A percentile compares a stretch with the other conserved stretches of the same genome.
Conservation (phyloP, 2,113 vertebrate genomes). For the Daubentonia madagascariensis region DNA sequence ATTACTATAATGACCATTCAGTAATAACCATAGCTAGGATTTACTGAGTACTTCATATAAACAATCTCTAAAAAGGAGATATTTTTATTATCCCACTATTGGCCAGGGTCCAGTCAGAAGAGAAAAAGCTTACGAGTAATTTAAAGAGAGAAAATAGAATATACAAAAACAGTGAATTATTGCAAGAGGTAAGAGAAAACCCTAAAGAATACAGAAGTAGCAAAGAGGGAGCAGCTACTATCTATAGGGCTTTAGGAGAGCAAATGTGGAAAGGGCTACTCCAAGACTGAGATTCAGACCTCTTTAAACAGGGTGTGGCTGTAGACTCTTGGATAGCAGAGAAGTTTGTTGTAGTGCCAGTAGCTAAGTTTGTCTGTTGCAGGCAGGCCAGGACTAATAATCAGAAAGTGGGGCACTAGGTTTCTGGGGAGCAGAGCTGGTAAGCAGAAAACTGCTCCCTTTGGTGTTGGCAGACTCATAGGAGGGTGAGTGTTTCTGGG, state of each 20-base stretch:
- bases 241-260: not conserved
- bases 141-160: not conserved
- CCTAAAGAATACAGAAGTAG: not conserved
- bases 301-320: too few relatives aligned
- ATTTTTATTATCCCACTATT: not conserved
- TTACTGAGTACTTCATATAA: not conserved
- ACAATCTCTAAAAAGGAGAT: not conserved
- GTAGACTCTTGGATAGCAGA: not conserved
- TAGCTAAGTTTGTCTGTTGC: not conserved
- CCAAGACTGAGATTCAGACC: not conserved
- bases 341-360: accelerated
- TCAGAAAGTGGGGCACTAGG: not conserved
- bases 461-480: not conserved
- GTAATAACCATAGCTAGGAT: not conserved
- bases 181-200: not conserved
- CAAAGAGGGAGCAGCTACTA: not conserved
- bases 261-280: accelerated
- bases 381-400: not conserved
- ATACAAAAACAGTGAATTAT: not conserved
- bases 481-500: accelerated
- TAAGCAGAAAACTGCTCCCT: not conserved
- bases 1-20: not conserved
- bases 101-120: not conserved
- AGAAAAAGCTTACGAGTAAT: not conserved
- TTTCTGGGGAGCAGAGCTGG: not conserved